Percentiles rank a stretch among this genome's conserved stretches.
These are phyloP conservation scores for Phymorhynchus buccinoides DNA, from an alignment of 1,140 invertebrate species.

Conservation along the genomic window DNA sequence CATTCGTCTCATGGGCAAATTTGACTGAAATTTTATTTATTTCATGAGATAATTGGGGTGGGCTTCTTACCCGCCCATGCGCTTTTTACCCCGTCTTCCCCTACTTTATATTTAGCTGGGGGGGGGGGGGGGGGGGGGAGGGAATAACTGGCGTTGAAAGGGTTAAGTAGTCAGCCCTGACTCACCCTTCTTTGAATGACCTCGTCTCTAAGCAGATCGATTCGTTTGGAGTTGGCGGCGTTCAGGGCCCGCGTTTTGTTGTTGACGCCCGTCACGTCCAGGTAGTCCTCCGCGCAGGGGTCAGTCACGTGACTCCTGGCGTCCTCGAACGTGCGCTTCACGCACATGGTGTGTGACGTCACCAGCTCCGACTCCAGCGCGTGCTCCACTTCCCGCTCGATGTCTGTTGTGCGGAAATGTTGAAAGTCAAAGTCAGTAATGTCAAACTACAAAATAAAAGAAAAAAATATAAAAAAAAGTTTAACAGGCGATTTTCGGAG, in stretches of 20 bases:
- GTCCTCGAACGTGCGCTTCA: slow-evolving; percentile 57
- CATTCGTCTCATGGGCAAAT: no score
- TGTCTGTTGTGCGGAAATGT: slow-evolving; percentile 46
- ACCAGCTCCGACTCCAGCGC: slow-evolving; percentile 51
- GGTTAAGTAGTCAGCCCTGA: no score
- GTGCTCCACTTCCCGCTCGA: slow-evolving; percentile 59
- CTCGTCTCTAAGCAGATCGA: slow-evolving; percentile 47
- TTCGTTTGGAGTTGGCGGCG: slow-evolving; percentile 19
- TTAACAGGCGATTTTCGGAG: no score
- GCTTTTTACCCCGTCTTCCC: no score
- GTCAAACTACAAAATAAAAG: not conserved
- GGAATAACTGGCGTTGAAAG: no score
- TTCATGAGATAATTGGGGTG: no score
- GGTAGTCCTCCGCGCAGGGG: slow-evolving; percentile 50
- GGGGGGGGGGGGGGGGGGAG: no score
- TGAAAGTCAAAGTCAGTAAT: not conserved
- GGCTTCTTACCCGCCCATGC: no score
- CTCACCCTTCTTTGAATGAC: slow-evolving; percentile 46
- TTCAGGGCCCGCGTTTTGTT: slow-evolving; percentile 41
- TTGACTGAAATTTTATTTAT: no score
- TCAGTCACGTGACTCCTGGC: slow-evolving; percentile 55
- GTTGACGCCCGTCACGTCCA: slow-evolving; percentile 44
- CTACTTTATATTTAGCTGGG: no score
- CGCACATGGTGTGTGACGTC: slow-evolving; percentile 51
- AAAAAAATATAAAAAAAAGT: no score